A percentile compares a stretch with the other conserved stretches of the same genome.
Evolutionary conservation across 2,113 vertebrate genomes (phyloP).

Genomic region (Gadus macrocephalus): DNA sequence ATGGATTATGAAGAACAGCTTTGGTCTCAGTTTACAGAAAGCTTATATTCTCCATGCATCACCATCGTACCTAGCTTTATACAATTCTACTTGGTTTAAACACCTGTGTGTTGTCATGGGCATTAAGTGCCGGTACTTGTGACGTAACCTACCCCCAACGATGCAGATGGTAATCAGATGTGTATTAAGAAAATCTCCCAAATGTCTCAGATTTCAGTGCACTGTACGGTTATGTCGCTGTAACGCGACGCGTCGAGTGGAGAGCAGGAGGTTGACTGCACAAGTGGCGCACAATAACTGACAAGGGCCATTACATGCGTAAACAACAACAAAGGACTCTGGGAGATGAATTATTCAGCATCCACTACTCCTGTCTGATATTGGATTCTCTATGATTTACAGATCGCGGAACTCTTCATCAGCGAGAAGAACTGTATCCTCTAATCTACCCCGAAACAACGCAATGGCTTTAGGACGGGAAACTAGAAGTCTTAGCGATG

Average conservation of each 20-base stretch:
- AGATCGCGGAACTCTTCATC: constrained; percentile 79
- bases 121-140: too few relatives aligned
- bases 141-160: too few relatives aligned
- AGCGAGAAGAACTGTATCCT: constrained; percentile 80
- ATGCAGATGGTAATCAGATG: too few relatives aligned
- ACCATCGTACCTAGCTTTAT: too few relatives aligned
- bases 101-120: too few relatives aligned
- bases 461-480: too few relatives aligned
- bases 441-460: constrained; percentile 26
- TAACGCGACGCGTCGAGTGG: too few relatives aligned
- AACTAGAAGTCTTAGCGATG: too few relatives aligned
- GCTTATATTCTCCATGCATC: too few relatives aligned
- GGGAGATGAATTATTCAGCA: constrained; percentile 13
- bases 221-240: constrained; percentile 24
- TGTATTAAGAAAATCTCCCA: too few relatives aligned
- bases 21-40: constrained; percentile 14
- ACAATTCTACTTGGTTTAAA: too few relatives aligned
- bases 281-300: constrained; percentile 12
- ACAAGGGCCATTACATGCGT: neutral
- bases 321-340: constrained; percentile 8
- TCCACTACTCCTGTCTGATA: constrained; percentile 13
- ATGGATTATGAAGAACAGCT: constrained; percentile 23
- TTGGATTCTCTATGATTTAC: constrained; percentile 41
- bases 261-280: constrained; percentile 6
- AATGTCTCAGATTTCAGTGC: constrained; percentile 21